Base-by-base conservation (phyloP, 2,888 invertebrate species). In the Aphodius granarius region DNA sequence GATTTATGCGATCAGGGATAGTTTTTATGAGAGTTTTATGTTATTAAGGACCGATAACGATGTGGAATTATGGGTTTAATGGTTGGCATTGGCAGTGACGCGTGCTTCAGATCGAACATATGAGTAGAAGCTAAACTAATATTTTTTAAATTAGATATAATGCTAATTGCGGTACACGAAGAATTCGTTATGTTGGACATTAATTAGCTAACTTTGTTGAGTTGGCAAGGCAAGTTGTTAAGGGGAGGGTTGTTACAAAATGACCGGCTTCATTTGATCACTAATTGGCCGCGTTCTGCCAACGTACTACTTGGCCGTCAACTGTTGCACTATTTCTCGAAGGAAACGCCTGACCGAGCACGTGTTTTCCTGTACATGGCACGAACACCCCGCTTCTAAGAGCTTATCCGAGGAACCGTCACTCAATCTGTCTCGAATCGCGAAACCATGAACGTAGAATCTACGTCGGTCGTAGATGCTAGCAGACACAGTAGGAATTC, bases 371-470 rank as follows among this genome's bases (percentile, higher is more conserved):
- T 18, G 22, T 76, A 76, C 73, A 75, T 76, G 72, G 73, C 76
- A 72, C 70, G 65, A 70, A 68, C 68, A 43, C 43, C 43, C 43
- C 43, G 43, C 2, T 43, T 43, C 43, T 74, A 76, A 76, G 72
- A 72, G 76, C 74, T 76, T 76, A 76, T 75, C 74, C 76, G 72
- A 74, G 74, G 74, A 70, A 73, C 72, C 73, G 74, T 76, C 74
- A 74, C 74, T 76, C 76, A 76, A 76, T 76, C 76, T 74, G 74
- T 76, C 70, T n/a, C 18, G 3, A 43, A n/a, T n/a, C n/a, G n/a
- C n/a, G n/a, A n/a, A n/a, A n/a, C n/a, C n/a, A n/a, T n/a, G n/a
- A n/a, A n/a, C n/a, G n/a, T n/a, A n/a, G n/a, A 13, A 43, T 43
- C 43, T 23, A 23, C 23, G 4, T 13, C 13, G 43, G 43, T 6